These are phyloP conservation scores for Ectemnius continuus DNA, from an alignment of 2,888 invertebrate genomes.

Conservation along the genomic window DNA sequence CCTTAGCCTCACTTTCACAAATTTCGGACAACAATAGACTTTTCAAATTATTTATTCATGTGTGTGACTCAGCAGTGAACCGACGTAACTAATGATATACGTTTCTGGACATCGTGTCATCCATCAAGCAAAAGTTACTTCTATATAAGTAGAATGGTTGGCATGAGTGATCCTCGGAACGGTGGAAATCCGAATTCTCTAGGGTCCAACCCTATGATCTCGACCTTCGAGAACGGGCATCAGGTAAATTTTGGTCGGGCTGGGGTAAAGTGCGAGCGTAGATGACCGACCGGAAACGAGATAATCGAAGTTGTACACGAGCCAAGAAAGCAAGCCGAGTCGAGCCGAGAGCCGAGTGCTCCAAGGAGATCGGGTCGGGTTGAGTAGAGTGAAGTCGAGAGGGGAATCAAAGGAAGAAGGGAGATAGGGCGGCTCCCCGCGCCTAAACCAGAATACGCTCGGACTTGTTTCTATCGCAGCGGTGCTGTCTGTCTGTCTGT, in stretches of 20 bases:
- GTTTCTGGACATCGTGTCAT: no score
- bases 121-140: no score
- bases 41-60: no score
- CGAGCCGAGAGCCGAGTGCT: conserved; percentile 9
- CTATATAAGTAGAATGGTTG: no score
- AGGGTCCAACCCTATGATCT: conserved; percentile 3
- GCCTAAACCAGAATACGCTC: conserved; percentile 46
- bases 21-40: no score
- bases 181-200: conserved; percentile 9
- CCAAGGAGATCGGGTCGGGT: neutral
- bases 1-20: no score
- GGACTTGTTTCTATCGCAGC: conserved; percentile 40
- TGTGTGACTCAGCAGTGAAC: no score
- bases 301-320: conserved; percentile 55
- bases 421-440: conserved; percentile 31
- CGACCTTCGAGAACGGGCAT: conserved; percentile 23
- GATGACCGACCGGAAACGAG: conserved; percentile 43
- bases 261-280: conserved; percentile 24
- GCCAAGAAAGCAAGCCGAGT: conserved; percentile 47
- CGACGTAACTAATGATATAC: no score
- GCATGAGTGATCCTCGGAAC: neutral
- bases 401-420: neutral
- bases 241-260: conserved; percentile 21
- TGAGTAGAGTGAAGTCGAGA: neutral
- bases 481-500: no score